These are phyloP conservation scores for Tor tambroides DNA, from an alignment of 2,113 vertebrate genomes.

Conservation along the genomic window DNA sequence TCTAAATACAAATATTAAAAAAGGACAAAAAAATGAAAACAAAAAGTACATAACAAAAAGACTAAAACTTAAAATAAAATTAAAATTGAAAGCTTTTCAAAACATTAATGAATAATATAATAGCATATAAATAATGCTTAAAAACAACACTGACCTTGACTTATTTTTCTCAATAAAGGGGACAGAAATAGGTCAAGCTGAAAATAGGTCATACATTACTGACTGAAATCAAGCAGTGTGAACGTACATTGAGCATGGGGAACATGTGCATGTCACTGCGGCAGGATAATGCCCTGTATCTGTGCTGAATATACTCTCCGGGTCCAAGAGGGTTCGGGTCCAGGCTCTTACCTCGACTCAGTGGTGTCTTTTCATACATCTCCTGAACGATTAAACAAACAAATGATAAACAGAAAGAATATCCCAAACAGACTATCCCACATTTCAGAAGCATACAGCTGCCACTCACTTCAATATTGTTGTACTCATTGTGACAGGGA, in stretches of 20 bases:
- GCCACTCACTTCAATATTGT: slow-evolving; percentile 82
- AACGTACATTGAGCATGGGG: slow-evolving; percentile 78
- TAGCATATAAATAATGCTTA: no score
- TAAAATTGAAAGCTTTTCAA: no score
- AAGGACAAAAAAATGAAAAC: no score
- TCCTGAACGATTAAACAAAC: slow-evolving; percentile 71
- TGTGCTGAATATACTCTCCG: slow-evolving; percentile 80
- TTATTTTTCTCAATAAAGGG: not conserved
- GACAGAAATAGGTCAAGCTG: not conserved
- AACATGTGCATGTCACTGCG: slow-evolving; percentile 66
- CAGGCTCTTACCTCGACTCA: slow-evolving; percentile 64
- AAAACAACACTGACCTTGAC: not conserved
- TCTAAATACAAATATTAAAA: no score
- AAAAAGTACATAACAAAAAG: no score
- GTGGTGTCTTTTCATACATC: slow-evolving; percentile 69
- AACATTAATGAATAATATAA: no score
- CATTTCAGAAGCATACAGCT: not conserved
- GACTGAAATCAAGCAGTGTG: slow-evolving; percentile 32
- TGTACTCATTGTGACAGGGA: slow-evolving; percentile 83
- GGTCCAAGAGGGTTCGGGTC: slow-evolving; percentile 69
- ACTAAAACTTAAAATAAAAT: no score
- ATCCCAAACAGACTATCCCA: no score
- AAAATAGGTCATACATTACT: not conserved
- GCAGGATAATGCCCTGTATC: slow-evolving; percentile 71
- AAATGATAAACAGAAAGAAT: not conserved